Evolutionary conservation across 2,797 vertebrate genomes (phyloP), one percentile per base, ranked within the genome.

Genomic region (Enteromius fasciolatus): DNA sequence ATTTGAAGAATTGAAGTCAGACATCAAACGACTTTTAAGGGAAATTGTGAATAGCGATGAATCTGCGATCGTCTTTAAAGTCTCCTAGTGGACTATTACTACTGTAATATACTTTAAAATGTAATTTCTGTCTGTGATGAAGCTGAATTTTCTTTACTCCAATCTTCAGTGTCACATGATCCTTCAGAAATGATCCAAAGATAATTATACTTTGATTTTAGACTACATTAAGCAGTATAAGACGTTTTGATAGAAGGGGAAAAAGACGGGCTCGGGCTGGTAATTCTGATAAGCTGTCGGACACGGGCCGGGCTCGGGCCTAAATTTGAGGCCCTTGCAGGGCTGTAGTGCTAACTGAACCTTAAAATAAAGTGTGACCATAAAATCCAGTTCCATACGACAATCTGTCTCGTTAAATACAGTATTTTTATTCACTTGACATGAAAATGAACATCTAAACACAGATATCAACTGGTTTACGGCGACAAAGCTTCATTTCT

Each of bases 1-100:
- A 41, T 81, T 54, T 50, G 33, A 54, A 66, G 70, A 64, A 48
- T 31, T 52, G 5, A 50, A 73, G 31, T 63, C 17, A 25, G 41
- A 63, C 28, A 48, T 63, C 28, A 69, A 57, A 57, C 0, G 4
- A 3, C 23, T 39, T 44, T 76, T 18, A 11, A 44, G 3, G 1
- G 1, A 18, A 44, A 33, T 74, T 52, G 12, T 11, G 18, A 72
- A 80, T 33, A 61, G 52, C 7, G 5, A 33, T 73, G 14, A 81
- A 48, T 17, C 6, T 63, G 15, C 39, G 28, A 74, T 64, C 9
- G 18, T 50, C 28, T 80, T 73, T 28, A 20, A 74, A 63, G 54
- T 50, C 69, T 61, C 20, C 23, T 17, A 59, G 11, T 73, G 57
- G 68, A 61, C 25, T 11, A 20, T 28, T 31, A 31, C 28, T 70